A percentile compares a stretch with the other conserved stretches of the same genome.
Conservation (phyloP, 2,888 invertebrate genomes). For the Orthosia incerta region DNA sequence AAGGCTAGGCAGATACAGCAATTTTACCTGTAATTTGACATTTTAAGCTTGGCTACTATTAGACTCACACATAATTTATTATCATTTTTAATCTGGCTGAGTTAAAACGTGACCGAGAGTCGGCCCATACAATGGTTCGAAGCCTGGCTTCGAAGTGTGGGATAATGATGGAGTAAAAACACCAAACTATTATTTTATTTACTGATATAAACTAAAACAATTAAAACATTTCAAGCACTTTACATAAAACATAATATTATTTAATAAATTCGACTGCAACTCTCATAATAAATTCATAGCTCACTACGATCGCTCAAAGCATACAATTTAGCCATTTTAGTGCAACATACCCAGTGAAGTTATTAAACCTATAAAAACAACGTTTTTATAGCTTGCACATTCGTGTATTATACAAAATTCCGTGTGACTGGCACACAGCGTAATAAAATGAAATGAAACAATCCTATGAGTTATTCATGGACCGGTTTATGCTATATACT, state of each 20-base stretch:
- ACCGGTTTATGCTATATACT: slow-evolving; percentile 78
- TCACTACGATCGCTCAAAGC: slow-evolving; percentile 50
- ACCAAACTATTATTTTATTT: background rate
- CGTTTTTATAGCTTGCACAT: slow-evolving; percentile 81
- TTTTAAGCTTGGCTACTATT: too few relatives aligned
- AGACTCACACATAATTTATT: too few relatives aligned
- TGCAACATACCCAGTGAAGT: slow-evolving; percentile 73
- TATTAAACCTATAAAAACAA: slow-evolving; percentile 81
- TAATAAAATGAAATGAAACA: slow-evolving; percentile 89
- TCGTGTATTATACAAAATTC: slow-evolving; percentile 79
- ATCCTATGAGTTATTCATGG: slow-evolving; percentile 87
- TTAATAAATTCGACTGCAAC: slow-evolving; percentile 7
- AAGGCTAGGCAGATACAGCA: too few relatives aligned
- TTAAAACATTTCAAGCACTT: background rate
- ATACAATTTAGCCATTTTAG: slow-evolving; percentile 65
- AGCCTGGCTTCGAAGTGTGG: too few relatives aligned
- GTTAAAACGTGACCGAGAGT: too few relatives aligned
- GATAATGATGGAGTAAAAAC: too few relatives aligned
- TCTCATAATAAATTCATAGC: slow-evolving; percentile 43
- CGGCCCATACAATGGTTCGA: too few relatives aligned
- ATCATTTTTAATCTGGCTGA: too few relatives aligned
- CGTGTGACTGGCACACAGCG: slow-evolving; percentile 81
- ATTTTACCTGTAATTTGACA: too few relatives aligned
- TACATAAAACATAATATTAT: background rate
- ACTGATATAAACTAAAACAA: background rate